These are phyloP conservation scores for Octomys mimax DNA, from an alignment of 2,797 vertebrate genomes.

Conservation along the genomic window DNA sequence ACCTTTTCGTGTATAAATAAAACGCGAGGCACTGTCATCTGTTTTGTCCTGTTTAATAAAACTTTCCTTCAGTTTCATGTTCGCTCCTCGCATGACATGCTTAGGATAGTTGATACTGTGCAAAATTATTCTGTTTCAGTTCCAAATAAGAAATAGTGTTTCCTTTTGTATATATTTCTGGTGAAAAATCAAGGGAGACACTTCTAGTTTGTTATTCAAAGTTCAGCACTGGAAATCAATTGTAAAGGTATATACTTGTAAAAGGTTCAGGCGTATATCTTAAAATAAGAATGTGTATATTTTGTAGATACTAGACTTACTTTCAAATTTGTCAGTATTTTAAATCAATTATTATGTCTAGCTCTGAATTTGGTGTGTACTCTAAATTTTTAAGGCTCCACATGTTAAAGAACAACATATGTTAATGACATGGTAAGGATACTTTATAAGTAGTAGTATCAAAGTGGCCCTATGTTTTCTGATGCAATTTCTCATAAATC, in stretches of 20 bases:
- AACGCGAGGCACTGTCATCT: conserved; percentile 63
- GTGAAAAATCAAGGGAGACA: conserved; percentile 63
- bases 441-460: conserved; percentile 51
- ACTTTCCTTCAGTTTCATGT: conserved; percentile 75
- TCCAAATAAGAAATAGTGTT: conserved; percentile 5
- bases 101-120: neutral
- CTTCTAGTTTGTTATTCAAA: conserved; percentile 69
- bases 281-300: neutral
- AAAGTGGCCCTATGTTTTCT: conserved; percentile 34
- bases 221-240: conserved; percentile 78
- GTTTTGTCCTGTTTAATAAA: conserved; percentile 74
- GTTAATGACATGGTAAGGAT: conserved; percentile 28
- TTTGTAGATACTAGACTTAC: conserved; percentile 64
- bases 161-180: conserved; percentile 74
- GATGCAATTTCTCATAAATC: conserved; percentile 49
- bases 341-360: conserved; percentile 20
- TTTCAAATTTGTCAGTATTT: conserved; percentile 52
- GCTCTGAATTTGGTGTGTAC: conserved; percentile 50
- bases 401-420: conserved; percentile 14
- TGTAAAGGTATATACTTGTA: conserved; percentile 67
- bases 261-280: conserved; percentile 60
- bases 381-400: conserved; percentile 38
- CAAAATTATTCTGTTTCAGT: conserved; percentile 50
- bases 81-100: neutral
- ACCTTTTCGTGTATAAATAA: conserved; percentile 47